Evolutionary conservation across 1,140 invertebrate species (phyloP).

Genomic region (Adoxophyes honmai): DNA sequence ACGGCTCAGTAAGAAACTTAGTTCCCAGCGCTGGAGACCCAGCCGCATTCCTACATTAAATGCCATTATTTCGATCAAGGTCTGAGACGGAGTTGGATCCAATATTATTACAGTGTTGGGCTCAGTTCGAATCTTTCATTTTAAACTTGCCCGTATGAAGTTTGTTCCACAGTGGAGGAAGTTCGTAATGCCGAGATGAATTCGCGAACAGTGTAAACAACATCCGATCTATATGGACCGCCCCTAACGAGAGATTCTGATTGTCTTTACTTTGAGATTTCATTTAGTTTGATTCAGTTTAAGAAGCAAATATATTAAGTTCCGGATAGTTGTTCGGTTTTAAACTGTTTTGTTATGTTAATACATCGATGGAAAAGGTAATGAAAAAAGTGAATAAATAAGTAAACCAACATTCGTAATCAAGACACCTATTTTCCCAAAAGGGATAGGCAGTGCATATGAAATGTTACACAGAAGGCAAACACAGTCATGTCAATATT

Average conservation of each 20-base stretch:
- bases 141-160: conserved; percentile 34
- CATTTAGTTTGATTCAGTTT: conserved; percentile 14
- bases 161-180: conserved; percentile 17
- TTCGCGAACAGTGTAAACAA: conserved; percentile 34
- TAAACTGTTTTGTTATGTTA: conserved; percentile 13
- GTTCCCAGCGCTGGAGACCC: neutral
- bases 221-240: conserved; percentile 19
- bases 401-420: too few species aligned
- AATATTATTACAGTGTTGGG: conserved; percentile 26
- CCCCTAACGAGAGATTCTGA: conserved; percentile 19
- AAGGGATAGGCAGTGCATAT: too few species aligned
- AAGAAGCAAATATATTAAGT: conserved; percentile 9
- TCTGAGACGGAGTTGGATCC: conserved; percentile 8
- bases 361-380: too few species aligned
- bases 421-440: too few species aligned
- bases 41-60: conserved; percentile 6
- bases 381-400: too few species aligned
- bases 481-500: too few species aligned
- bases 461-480: too few species aligned
- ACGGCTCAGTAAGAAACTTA: neutral
- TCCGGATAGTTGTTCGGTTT: neutral
- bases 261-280: conserved; percentile 15
- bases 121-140: conserved; percentile 36
- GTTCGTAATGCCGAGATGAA: conserved; percentile 21
- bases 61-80: conserved; percentile 3